Evolutionary conservation across 2,797 vertebrate genomes (phyloP), one percentile per base, ranked within the genome.

Genomic region (Toxotes lorentzi): DNA sequence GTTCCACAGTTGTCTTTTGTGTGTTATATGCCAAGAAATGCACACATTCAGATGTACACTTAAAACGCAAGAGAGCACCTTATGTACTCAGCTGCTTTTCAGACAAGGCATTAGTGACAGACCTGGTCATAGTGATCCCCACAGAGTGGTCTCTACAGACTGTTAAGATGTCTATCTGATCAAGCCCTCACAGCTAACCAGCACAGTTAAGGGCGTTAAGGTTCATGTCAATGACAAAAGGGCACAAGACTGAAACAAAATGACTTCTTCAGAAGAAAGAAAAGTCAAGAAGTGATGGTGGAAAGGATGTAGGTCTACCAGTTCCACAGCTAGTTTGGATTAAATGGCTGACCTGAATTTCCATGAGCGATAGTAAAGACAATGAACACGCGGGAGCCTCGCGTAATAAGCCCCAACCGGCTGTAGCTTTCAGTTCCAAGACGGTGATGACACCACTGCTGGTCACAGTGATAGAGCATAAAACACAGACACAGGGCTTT

Each of bases 401-500:
- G n/a, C 17, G 56, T 67, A 19, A 51, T 17, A 59, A 74, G 74
- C 78, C 78, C 83, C 38, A 41, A 69, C 43, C 14, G 13, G 85
- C 86, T 84, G 84, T 81, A 90, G 87, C 84, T 79, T 81, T 73
- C 75, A 70, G 80, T 82, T 80, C 56, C 68, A 59, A 68, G 56
- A 77, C 1, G 24, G 76, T 70, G 57, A 82, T 45, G 86, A 78
- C 78, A 66, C 81, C 73, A 60, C 81, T 74, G 87, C 76, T 78
- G 89, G 84, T 80, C 86, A 84, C 86, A 38, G 74, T 51, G 79
- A 82, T 48, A 59, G 81, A 87, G 83, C 84, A 73, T 85, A 81
- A 87, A 89, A 84, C 86, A 89, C 89, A 89, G 89, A 86, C 84
- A 88, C 86, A 88, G 88, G 88, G 86, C 86, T 85, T 93, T 87